Base-by-base conservation (phyloP, 1,140 invertebrate species). In the Scaptomyza pallida region DNA sequence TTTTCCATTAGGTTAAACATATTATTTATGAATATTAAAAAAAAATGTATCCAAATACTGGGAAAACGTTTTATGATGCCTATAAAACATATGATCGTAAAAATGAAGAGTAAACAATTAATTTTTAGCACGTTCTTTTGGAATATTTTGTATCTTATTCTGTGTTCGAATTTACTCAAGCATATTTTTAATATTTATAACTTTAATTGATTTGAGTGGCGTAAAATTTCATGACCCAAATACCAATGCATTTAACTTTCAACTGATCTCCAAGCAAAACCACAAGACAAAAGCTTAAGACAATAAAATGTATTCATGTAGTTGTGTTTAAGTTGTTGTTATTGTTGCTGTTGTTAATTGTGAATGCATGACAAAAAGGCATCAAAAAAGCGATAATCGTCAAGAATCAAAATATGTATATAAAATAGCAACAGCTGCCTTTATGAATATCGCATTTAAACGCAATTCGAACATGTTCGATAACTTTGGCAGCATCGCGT, bases 401-500 rank as follows among this genome's bases (percentile, higher is more conserved):
- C 48, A 70, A 60, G 81, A 86, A 85, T 85, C 72, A 76, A 50
- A 61, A 80, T 80, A n/a, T 65, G 48, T 64, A 78, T 70, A 79
- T 62, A 75, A 69, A 85, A 70, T 54, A 72, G 63, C 68, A 59
- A 70, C 81, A 85, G 77, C 80, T 86, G 80, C 81, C 64, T 56
- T 70, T 69, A 85, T 72, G 75, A 75, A 59, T 75, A 71, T 37
- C 59, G 48, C 51, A 75, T 65, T 64, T 65, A 52, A 62, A 76
- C 76, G 60, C 60, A 59, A 78, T 75, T 78, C 57, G 57, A 69
- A 64, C 57, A 81, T 77, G 72, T 47, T 71, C 60, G 56, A 15
- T 80, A 76, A 85, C 72, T 85, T 80, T 86, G 80, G 54, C 78
- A 77, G 55, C 78, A 65, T 62, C 76, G 47, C 63, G 71, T 78